Percentiles rank a stretch among this genome's conserved stretches.
phyloP scores from a whole-genome alignment of 2,797 vertebrate genomes.

The Galago senegalensis region DNA sequence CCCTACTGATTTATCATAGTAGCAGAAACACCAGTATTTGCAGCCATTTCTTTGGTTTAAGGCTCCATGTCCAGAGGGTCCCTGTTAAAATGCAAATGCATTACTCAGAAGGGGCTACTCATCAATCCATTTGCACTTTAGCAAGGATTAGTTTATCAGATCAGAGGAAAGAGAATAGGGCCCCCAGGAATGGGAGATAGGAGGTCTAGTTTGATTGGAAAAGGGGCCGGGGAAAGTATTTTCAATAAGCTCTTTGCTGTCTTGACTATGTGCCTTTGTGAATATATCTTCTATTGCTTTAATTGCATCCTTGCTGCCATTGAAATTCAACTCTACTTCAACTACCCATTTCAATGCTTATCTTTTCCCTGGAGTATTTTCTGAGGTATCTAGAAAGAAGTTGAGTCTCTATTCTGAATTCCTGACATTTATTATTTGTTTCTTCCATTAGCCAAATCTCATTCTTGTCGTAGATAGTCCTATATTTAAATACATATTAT shows the following conservation, averaged over 20 bases:
- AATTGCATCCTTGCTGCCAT: not conserved
- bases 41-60: constrained; percentile 62
- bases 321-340: not conserved
- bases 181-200: constrained; percentile 59
- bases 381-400: not conserved
- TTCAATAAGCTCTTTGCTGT: constrained; percentile 5
- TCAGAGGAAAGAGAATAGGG: constrained; percentile 59
- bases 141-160: constrained; percentile 78
- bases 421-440: not conserved
- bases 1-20: not conserved
- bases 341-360: not conserved
- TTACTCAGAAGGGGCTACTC: constrained; percentile 64
- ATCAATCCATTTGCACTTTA: constrained; percentile 66
- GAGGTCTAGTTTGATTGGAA: constrained; percentile 57
- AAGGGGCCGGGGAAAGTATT: not conserved
- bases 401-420: not conserved
- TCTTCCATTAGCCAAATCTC: not conserved
- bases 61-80: constrained; percentile 54
- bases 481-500: not conserved
- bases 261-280: not conserved
- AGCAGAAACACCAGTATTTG: constrained; percentile 39
- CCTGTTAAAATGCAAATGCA: constrained; percentile 81
- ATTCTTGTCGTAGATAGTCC: not conserved
- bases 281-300: not conserved
- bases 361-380: constrained; percentile 15